Conservation (phyloP, 2,888 invertebrate genomes). For the Calameuta pallipes region DNA sequence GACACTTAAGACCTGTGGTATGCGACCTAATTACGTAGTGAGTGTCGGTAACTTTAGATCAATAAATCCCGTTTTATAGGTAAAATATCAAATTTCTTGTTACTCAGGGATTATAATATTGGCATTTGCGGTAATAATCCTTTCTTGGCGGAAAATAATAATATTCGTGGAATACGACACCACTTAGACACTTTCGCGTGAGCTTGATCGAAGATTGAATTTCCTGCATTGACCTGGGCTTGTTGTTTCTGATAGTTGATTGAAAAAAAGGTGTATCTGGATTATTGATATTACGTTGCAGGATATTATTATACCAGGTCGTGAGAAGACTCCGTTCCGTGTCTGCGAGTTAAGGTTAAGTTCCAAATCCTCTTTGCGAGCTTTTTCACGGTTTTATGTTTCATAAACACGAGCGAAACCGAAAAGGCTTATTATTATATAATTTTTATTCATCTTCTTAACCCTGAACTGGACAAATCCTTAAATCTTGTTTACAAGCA, state of each 20-base stretch:
- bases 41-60: slow-evolving; percentile 64
- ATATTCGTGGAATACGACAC: slow-evolving; percentile 53
- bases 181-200: slow-evolving; percentile 8
- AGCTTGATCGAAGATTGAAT: slow-evolving; percentile 54
- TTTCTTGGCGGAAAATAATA: slow-evolving; percentile 61
- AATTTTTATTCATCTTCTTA: slow-evolving; percentile 32
- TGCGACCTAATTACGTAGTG: slow-evolving; percentile 54
- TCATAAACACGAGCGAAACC: slow-evolving; percentile 55
- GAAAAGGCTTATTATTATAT: slow-evolving; percentile 44
- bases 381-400: slow-evolving; percentile 65
- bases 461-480: slow-evolving; percentile 54
- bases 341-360: slow-evolving; percentile 33
- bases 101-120: slow-evolving; percentile 60
- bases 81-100: slow-evolving; percentile 54
- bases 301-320: slow-evolving; percentile 16
- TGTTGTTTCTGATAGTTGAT: slow-evolving; percentile 58
- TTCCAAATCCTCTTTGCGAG: slow-evolving; percentile 62
- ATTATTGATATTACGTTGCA: slow-evolving; percentile 58
- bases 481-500: slow-evolving; percentile 62
- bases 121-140: slow-evolving; percentile 60
- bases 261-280: slow-evolving; percentile 31
- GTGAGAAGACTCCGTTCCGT: neutral
- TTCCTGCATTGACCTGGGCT: slow-evolving; percentile 54
- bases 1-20: neutral
- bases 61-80: slow-evolving; percentile 59